Evolutionary conservation across 2,888 invertebrate species (phyloP), one percentile per base, ranked within the genome.

Genomic region (Liodrosophila aerea): DNA sequence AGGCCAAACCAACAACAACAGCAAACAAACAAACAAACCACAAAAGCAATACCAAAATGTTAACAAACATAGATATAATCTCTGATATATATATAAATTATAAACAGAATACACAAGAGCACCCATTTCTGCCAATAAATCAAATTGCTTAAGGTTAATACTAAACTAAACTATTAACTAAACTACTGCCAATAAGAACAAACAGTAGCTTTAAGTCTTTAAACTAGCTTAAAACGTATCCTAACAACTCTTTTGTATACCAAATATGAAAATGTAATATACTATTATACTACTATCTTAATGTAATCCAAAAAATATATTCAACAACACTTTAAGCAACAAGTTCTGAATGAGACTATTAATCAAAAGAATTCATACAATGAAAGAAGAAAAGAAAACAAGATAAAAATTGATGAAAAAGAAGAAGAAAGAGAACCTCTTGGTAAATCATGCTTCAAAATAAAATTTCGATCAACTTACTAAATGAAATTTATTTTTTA

Each of bases 281-380:
- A 77, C 39, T n/a, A 39, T 18, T 44, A 51, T 59, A 36, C n/a
- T 60, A 52, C 45, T 45, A 39, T 44, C 46, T 50, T 50, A 52
- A 64, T 50, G 72, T 73, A 64, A 81, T 77, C 77, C 78, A 84
- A 78, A 77, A 86, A 86, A 86, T 82, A 80, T 83, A 86, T 85
- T 78, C 65, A 82, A 70, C 83, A 86, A 86, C 83, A 82, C 86
- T 86, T 86, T 66, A 84, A 81, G 86, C 83, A 86, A 76, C 83
- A 86, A 88, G 87, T 89, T 90, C 86, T 87, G 85, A 88, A 90
- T 89, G 90, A 88, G 89, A 90, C 89, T 89, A 90, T 89, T 89
- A 88, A 88, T 56, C n/a, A 39, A 18, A 5, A 16, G 3, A 22
- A 22, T 83, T 68, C 70, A 63, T 41, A 51, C 51, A 54, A 58